Percentiles rank a stretch among this genome's conserved stretches.
These are phyloP conservation scores for Flexamia atlantica DNA, from an alignment of 2,888 invertebrate genomes.

Conservation along the genomic window DNA sequence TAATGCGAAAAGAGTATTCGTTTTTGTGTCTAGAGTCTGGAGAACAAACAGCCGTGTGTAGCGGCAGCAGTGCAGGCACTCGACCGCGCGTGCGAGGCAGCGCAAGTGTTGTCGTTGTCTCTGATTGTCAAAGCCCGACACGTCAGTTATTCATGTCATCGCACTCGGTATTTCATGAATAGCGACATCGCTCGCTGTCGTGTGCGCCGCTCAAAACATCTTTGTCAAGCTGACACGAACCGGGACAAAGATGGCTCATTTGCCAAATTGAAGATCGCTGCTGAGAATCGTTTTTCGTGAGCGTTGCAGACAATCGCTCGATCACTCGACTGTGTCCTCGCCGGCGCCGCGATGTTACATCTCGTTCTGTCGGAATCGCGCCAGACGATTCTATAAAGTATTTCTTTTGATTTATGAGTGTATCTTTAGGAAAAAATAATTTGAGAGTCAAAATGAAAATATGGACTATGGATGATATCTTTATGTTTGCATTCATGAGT, in stretches of 20 bases:
- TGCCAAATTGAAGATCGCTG: slow-evolving; percentile 30
- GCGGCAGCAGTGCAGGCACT: too few species aligned
- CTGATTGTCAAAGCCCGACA: not conserved
- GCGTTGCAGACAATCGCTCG: not conserved
- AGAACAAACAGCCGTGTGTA: too few species aligned
- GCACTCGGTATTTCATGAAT: slow-evolving; percentile 1
- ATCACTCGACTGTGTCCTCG: not conserved
- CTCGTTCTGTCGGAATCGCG: not conserved
- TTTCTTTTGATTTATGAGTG: too few species aligned
- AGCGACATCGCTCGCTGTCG: not conserved
- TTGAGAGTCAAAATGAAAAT: too few species aligned
- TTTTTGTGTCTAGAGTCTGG: too few species aligned
- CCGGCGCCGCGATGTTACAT: not conserved
- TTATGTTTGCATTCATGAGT: too few species aligned
- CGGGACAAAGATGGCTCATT: slow-evolving; percentile 14
- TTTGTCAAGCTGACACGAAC: slow-evolving; percentile 12
- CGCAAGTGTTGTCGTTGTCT: not conserved
- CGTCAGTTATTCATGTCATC: slow-evolving; percentile 18
- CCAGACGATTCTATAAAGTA: too few species aligned
- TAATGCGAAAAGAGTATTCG: too few species aligned
- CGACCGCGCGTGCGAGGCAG: not conserved
- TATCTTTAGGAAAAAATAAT: too few species aligned
- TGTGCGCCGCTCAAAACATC: slow-evolving; percentile 1
- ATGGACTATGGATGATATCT: too few species aligned
- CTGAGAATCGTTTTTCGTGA: not conserved